A percentile compares a stretch with the other conserved stretches of the same genome.
These are phyloP conservation scores for Protodeltote pygarga DNA, from an alignment of 2,888 invertebrate species.

Conservation along the genomic window DNA sequence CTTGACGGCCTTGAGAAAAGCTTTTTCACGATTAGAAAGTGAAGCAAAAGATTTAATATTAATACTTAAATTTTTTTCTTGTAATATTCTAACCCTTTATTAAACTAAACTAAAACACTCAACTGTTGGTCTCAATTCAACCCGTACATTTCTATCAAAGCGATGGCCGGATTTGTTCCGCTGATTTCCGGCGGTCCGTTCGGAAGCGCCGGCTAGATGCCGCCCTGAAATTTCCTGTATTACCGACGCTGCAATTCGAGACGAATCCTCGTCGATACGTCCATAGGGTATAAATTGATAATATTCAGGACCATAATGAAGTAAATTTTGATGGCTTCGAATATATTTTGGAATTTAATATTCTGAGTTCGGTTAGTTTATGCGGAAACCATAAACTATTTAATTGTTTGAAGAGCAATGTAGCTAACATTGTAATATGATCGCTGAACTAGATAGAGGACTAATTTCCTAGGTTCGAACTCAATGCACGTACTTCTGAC, in stretches of 20 bases:
- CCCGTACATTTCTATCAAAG: slow-evolving; percentile 38
- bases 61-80: too few relatives aligned
- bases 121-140: slow-evolving; percentile 15
- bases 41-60: too few relatives aligned
- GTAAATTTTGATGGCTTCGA: slow-evolving; percentile 21
- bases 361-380: too few relatives aligned
- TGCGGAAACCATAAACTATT: too few relatives aligned
- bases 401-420: too few relatives aligned
- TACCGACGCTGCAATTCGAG: slow-evolving; percentile 41
- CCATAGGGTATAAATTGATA: slow-evolving; percentile 45
- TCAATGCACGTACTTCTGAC: too few relatives aligned
- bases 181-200: slow-evolving; percentile 56
- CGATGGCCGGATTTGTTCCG: slow-evolving; percentile 62
- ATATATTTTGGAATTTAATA: slow-evolving; percentile 8
- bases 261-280: slow-evolving; percentile 43
- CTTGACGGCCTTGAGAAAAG: too few relatives aligned
- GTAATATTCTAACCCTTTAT: too few relatives aligned
- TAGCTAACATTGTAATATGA: too few relatives aligned
- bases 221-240: slow-evolving; percentile 56
- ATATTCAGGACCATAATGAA: slow-evolving; percentile 15
- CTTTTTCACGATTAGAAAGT: too few relatives aligned
- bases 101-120: background rate
- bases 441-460: too few relatives aligned
- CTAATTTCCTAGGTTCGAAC: too few relatives aligned
- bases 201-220: slow-evolving; percentile 54